Conservation (phyloP, 92 coral and sea anemone genomes). For the Phenganax marumi region DNA sequence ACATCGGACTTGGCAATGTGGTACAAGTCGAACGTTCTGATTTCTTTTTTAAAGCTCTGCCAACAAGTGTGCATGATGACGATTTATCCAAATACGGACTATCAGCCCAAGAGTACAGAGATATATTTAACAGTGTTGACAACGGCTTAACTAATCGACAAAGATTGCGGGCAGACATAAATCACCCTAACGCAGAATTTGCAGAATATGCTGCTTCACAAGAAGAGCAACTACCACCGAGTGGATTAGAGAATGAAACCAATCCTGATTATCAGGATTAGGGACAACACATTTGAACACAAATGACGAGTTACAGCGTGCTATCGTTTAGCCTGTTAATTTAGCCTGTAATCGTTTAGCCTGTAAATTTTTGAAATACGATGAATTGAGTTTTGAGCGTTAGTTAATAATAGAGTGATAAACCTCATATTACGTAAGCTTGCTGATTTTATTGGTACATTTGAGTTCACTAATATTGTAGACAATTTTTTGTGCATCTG, state of each 20-base stretch:
- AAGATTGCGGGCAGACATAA: slow-evolving; percentile 2
- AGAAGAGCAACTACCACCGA: slow-evolving; percentile 8
- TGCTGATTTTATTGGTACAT: too few species aligned
- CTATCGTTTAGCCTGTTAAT: too few species aligned
- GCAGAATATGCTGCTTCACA: slow-evolving; percentile 35
- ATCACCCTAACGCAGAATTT: slow-evolving; percentile 29
- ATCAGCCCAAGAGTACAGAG: slow-evolving; percentile 32
- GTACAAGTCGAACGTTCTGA: slow-evolving; percentile 36
- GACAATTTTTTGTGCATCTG: too few species aligned
- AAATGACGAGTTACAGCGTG: too few species aligned
- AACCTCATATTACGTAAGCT: too few species aligned
- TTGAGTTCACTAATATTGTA: too few species aligned
- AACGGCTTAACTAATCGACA: slow-evolving; percentile 27
- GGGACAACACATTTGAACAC: too few species aligned
- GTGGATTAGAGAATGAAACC: not conserved
- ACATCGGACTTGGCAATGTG: slow-evolving; percentile 39
- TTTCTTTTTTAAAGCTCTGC: slow-evolving; percentile 21
- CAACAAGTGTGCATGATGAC: slow-evolving; percentile 21
- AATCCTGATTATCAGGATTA: too few species aligned
- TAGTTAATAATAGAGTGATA: too few species aligned
- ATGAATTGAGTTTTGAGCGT: too few species aligned
- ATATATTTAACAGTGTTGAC: slow-evolving; percentile 9
- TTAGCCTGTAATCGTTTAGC: too few species aligned
- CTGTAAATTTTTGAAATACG: too few species aligned
- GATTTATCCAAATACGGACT: slow-evolving; percentile 32